Evolutionary conservation across 2,113 vertebrate genomes (phyloP).

Genomic region (Gadus macrocephalus): DNA sequence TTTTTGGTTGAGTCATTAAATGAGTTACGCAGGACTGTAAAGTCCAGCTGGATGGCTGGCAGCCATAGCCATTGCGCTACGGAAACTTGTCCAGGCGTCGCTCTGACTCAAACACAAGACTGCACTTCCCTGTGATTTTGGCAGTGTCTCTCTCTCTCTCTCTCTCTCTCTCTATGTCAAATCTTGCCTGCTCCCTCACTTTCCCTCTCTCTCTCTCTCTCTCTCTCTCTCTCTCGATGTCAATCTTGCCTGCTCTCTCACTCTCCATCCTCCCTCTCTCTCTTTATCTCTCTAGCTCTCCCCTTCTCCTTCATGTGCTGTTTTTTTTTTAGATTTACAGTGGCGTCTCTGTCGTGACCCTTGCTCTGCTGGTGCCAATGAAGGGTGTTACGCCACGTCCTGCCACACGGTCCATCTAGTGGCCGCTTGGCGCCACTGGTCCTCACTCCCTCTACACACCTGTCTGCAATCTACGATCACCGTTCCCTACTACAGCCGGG

Average conservation of each 20-base stretch:
- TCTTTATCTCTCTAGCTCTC: conserved; percentile 1
- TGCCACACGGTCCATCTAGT: too few species aligned
- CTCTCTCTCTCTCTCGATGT: conserved; percentile 5
- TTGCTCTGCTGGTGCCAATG: conserved; percentile 47
- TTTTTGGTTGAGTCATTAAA: conserved; percentile 26
- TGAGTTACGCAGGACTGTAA: conserved; percentile 26
- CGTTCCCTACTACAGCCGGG: too few species aligned
- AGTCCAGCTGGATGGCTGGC: conserved; percentile 46
- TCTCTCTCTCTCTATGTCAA: neutral
- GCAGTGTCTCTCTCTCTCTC: conserved; percentile 2
- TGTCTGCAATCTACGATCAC: too few species aligned
- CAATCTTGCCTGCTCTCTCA: neutral
- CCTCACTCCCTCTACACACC: too few species aligned
- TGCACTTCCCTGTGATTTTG: conserved; percentile 8
- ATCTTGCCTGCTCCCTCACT: too few species aligned
- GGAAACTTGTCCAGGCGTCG: conserved; percentile 44
- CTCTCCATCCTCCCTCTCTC: conserved; percentile 4
- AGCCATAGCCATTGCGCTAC: conserved; percentile 20
- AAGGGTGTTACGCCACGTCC: conserved; percentile 4
- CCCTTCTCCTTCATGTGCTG: conserved; percentile 26
- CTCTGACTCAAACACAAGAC: conserved; percentile 23
- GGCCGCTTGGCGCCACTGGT: too few species aligned
- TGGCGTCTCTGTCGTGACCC: conserved; percentile 59
- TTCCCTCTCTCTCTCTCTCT: conserved; percentile 4
- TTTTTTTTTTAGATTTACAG: conserved; percentile 59